Evolutionary conservation across 2,888 invertebrate genomes (phyloP).

Genomic region (Stenichneumon culpator): DNA sequence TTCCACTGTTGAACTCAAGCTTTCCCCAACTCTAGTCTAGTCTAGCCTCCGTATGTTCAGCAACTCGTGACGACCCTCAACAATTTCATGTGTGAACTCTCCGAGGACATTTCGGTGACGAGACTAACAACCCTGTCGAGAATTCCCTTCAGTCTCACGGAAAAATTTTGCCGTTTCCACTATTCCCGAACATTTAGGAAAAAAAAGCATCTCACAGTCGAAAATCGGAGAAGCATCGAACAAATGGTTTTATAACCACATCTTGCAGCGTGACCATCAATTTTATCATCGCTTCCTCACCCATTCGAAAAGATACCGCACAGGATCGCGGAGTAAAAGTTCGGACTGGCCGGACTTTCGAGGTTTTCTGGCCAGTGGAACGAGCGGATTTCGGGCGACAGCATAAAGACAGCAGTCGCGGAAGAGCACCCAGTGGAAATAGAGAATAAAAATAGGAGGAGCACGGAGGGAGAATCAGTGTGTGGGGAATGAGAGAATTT

Average conservation of each 20-base stretch:
- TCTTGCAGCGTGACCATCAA: constrained; percentile 67
- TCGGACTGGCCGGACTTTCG: constrained; percentile 30
- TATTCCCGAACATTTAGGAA: neutral
- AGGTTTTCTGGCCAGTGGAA: constrained; percentile 18
- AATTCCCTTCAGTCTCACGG: neutral
- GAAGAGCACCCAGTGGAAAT: constrained; percentile 25
- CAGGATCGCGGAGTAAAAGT: constrained; percentile 60
- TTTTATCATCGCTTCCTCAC: constrained; percentile 67
- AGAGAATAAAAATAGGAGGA: constrained; percentile 54
- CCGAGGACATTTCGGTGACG: neutral
- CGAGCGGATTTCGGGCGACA: constrained; percentile 56
- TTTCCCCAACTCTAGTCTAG: constrained; percentile 22
- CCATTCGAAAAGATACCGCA: constrained; percentile 34
- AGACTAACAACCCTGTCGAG: constrained; percentile 13
- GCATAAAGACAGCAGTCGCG: constrained; percentile 47
- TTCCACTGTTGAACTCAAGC: constrained; percentile 31
- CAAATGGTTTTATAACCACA: constrained; percentile 54
- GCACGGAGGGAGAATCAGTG: constrained; percentile 1
- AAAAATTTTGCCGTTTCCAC: neutral
- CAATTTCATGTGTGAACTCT: neutral
- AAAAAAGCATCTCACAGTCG: neutral
- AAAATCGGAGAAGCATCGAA: constrained; percentile 16
- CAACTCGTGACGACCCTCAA: constrained; percentile 45
- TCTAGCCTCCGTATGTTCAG: constrained; percentile 4
- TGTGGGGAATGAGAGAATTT: constrained; percentile 47